These are phyloP conservation scores for Orbicella faveolata DNA, from an alignment of 64 coral and sea anemone genomes.

Conservation along the genomic window DNA sequence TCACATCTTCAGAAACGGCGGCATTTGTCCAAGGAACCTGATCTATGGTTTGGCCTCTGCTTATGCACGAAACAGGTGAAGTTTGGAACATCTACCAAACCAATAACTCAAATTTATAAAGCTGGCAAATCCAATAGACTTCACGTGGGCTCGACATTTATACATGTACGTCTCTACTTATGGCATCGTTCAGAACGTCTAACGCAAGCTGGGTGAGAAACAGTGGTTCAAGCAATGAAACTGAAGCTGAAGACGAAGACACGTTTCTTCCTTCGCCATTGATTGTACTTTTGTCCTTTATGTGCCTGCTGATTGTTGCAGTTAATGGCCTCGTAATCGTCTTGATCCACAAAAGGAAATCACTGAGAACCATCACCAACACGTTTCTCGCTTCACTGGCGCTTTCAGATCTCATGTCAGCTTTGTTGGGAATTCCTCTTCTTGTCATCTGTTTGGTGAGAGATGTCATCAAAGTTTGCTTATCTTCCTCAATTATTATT, in stretches of 20 bases:
- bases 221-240: neutral
- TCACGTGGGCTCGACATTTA: no score
- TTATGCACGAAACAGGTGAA: no score
- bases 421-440: slow-evolving; percentile 43
- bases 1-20: no score
- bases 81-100: neutral
- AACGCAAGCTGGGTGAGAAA: neutral
- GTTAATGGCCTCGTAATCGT: slow-evolving; percentile 40
- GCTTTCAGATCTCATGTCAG: slow-evolving; percentile 36
- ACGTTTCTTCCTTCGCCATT: neutral
- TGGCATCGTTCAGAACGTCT: neutral
- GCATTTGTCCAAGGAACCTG: no score
- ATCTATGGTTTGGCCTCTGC: no score
- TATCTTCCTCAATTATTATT: slow-evolving; percentile 16
- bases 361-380: slow-evolving; percentile 15
- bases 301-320: slow-evolving; percentile 19
- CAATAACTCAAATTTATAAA: neutral
- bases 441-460: neutral
- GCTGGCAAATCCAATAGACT: neutral
- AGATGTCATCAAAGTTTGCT: neutral
- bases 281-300: slow-evolving; percentile 14
- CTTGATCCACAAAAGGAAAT: slow-evolving; percentile 8
- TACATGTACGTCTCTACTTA: neutral
- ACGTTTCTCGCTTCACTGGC: slow-evolving; percentile 32
- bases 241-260: neutral